Percentiles rank a stretch among this genome's conserved stretches.
These are phyloP conservation scores for Chaetops frenatus DNA, from an alignment of 2,113 vertebrate species.

Conservation along the genomic window DNA sequence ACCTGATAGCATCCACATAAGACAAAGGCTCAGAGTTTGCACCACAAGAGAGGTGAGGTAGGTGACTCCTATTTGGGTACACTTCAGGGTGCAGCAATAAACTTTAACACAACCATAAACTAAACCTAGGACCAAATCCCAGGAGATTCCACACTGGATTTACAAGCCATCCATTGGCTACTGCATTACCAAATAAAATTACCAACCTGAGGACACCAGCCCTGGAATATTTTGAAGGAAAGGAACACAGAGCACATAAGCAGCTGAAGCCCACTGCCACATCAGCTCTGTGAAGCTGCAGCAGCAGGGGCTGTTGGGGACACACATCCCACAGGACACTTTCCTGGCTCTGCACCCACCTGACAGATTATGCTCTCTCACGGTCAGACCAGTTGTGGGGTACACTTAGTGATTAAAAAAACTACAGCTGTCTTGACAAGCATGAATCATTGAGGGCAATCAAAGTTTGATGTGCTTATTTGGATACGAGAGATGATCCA, in stretches of 20 bases:
- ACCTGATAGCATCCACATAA: neutral
- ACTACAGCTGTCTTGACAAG: neutral
- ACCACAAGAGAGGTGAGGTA: neutral
- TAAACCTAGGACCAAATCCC: neutral
- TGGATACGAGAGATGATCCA: conserved; percentile 40
- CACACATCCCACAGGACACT: neutral
- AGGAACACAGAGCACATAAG: neutral
- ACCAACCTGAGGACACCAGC: neutral
- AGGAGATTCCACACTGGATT: neutral
- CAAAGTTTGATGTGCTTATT: conserved; percentile 49
- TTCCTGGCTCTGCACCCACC: accelerated
- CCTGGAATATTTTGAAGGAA: neutral
- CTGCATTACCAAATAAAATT: neutral
- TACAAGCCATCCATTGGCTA: neutral
- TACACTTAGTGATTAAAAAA: neutral
- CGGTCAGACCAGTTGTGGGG: neutral
- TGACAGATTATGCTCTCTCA: accelerated
- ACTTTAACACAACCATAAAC: neutral
- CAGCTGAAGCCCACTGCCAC: neutral
- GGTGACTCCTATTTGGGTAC: neutral
- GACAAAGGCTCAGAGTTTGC: neutral
- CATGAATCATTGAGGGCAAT: conserved; percentile 17
- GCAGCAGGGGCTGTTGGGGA: neutral
- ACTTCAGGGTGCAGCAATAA: neutral
- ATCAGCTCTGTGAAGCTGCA: neutral